phyloP scores from a whole-genome alignment of 2,888 invertebrate genomes.

The Sepioteuthis lessoniana region DNA sequence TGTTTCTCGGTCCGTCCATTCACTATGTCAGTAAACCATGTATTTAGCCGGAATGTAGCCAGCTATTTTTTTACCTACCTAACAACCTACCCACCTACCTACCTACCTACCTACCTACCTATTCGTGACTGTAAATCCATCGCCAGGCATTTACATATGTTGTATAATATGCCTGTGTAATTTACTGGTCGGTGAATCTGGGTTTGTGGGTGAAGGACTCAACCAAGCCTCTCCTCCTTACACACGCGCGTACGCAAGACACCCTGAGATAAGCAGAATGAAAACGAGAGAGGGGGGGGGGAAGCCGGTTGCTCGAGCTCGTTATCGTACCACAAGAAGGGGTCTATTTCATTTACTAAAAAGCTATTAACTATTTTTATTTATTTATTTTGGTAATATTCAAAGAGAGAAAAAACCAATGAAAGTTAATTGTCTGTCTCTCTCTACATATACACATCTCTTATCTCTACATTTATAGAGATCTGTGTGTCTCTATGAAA shows the following conservation, averaged over 20 bases:
- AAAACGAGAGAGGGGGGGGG: not conserved
- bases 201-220: constrained; percentile 33
- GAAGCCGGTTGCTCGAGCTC: no score
- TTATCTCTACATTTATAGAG: no score
- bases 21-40: constrained; percentile 23
- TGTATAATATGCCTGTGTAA: not conserved
- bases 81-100: not conserved
- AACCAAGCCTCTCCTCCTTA: not conserved
- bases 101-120: not conserved
- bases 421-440: no score
- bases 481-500: no score
- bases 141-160: not conserved
- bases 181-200: constrained; percentile 17
- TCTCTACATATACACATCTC: no score
- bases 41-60: constrained; percentile 33
- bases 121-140: constrained; percentile 23
- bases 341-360: no score
- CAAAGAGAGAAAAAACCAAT: no score
- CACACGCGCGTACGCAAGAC: not conserved
- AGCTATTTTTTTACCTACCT: no score
- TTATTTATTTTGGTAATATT: no score
- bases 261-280: not conserved
- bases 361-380: no score
- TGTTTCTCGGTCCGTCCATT: not conserved
- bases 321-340: no score